Base-by-base conservation (phyloP, 2,888 invertebrate species). In the Callimorpha dominula region DNA sequence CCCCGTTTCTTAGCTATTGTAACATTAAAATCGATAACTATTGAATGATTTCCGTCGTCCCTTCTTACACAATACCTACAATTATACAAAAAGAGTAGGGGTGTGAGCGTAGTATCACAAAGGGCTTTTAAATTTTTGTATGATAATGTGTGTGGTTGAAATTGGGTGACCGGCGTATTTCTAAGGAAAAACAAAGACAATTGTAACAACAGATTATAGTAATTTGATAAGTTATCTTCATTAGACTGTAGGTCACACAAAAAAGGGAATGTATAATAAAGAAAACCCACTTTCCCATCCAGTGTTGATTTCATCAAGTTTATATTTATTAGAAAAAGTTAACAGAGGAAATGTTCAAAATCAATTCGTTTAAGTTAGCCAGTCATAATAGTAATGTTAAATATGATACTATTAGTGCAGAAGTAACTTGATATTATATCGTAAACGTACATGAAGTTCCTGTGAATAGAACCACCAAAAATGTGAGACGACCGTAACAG, bases 1-100 rank as follows among this genome's bases (percentile, higher is more conserved):
- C 66, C 52, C 50, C 54, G 12, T 67, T 68, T 65, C 73, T 75
- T 60, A 68, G 52, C 68, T 65, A 81, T 85, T 83, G 76, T 85
- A 46, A 70, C 65, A 62, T 40, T 49, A 52, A 76, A 80, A 81
- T 83, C 81, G 66, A 83, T 81, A 73, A 71, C 65, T 69, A 77
- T 77, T 66, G 70, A 70, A 69, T 54, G 67, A 69, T 71, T 72
- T 77, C 78, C 77, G 78, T 73, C 75, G 75, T 71, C 72, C 81
- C 80, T 70, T 70, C 2, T 69, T 63, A 70, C 76, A 74, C 67
- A 71, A 75, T 69, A 64, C 60, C 31, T 60, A 60, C 17, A 68
- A 68, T 70, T 52, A 60, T n/a, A 71, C 62, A 77, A 80, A 76
- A 43, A 63, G 9, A 9, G 42, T 57, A 15, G 31, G 9, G 65